Base-by-base conservation (phyloP, 2,113 vertebrate species). In the Epinephelus fuscoguttatus region DNA sequence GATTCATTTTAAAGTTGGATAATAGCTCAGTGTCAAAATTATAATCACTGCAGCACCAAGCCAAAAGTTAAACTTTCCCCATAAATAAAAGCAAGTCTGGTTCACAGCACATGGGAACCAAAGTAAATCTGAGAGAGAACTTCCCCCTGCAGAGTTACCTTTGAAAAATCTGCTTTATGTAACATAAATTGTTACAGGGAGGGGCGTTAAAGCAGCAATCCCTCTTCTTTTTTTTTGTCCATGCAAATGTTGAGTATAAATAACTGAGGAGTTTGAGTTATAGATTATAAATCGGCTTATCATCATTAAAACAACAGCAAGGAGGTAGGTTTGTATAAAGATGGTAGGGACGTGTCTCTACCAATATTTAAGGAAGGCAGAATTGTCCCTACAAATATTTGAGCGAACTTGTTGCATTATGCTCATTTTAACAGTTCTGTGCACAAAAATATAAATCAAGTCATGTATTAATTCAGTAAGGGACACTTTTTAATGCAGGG, bases 41-140 rank as follows among this genome's bases (percentile, higher is more conserved):
- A 42, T 13, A 89, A 85, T 81, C 21, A 80, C 27, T 33, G 84
- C 56, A 64, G 68, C 71, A 66, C 62, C 21, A 84, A 81, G 72
- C 45, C 75, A 71, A 56, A 76, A 84, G 87, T 92, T 91, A 85
- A 91, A 88, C 78, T 89, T 88, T 68, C 4, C n/a, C 49, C 79
- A 83, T 86, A 80, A 89, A 80, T 90, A 89, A 90, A 76, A 81
- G 53, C 14, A 15, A 71, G 77, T 64, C 53, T 84, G 71, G 60
- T 60, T 72, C 70, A 23, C 27, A 49, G 74, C 82, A 86, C 73
- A 79, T 60, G 78, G 68, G 78, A 78, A 70, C 70, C 7, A 23
- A 74, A 80, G 84, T 85, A 84, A 84, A 88, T 84, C 78, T 70
- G 80, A 84, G 78, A 53, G 13, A 63, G 37, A 81, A 68, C 85